Conservation (phyloP, 2,797 vertebrate genomes). For the Tragelaphus oryx region DNA sequence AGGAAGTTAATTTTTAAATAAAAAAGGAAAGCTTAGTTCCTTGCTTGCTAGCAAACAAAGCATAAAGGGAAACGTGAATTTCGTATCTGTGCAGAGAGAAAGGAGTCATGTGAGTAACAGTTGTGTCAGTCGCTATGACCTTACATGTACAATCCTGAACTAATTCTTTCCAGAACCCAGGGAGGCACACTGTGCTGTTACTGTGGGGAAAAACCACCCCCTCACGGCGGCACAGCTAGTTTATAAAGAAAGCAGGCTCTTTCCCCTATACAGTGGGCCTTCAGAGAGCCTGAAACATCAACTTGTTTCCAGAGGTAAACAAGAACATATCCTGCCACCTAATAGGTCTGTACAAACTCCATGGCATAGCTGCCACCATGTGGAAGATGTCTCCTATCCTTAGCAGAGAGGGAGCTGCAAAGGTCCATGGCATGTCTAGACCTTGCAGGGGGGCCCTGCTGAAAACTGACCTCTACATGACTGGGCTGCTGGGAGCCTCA, state of each 20-base stretch:
- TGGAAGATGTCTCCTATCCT: background rate
- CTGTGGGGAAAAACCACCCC: background rate
- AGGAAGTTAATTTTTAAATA: background rate
- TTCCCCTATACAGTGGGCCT: background rate
- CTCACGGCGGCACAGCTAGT: background rate
- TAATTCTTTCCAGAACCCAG: background rate
- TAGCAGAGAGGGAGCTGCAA: background rate
- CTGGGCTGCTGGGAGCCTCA: background rate
- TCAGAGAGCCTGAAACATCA: background rate
- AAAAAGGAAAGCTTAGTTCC: background rate
- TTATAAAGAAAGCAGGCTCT: too few species aligned
- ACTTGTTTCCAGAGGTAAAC: background rate
- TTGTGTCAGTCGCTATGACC: fast-evolving
- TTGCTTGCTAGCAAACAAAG: background rate
- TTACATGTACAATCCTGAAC: fast-evolving
- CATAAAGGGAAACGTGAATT: background rate
- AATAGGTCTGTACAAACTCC: background rate
- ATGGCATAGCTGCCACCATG: fast-evolving
- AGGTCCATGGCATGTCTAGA: background rate
- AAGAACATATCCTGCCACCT: background rate
- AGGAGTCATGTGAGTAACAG: background rate
- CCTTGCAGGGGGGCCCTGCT: too few species aligned
- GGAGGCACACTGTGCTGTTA: background rate
- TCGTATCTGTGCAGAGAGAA: background rate
- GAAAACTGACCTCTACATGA: background rate